These are phyloP conservation scores for Apogon hyalosoma DNA, from an alignment of 2,797 vertebrate genomes.

Conservation along the genomic window DNA sequence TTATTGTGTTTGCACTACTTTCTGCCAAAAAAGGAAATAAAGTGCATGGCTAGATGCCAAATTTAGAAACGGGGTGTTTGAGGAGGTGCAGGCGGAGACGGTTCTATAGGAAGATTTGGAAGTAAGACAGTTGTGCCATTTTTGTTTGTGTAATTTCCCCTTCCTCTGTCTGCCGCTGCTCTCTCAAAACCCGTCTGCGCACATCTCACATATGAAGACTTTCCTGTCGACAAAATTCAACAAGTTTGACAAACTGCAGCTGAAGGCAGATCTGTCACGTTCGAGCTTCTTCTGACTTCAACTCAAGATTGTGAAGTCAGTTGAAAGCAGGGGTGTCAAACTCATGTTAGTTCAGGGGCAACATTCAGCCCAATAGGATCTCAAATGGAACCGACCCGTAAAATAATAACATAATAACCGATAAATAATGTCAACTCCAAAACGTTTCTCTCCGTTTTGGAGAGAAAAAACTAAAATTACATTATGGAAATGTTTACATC, in stretches of 20 bases:
- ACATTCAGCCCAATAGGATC: too few relatives aligned
- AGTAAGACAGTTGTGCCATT: constrained; percentile 4
- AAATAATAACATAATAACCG: too few relatives aligned
- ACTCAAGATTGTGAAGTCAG: too few relatives aligned
- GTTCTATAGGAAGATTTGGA: constrained; percentile 18
- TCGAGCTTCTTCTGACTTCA: not conserved
- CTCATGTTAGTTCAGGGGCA: too few relatives aligned
- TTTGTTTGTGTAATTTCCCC: constrained; percentile 19
- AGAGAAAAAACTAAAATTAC: too few relatives aligned
- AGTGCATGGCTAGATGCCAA: constrained; percentile 41
- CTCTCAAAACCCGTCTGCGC: constrained; percentile 3
- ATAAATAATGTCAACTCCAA: too few relatives aligned
- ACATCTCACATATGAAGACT: not conserved
- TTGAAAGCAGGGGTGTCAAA: too few relatives aligned
- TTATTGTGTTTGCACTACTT: constrained; percentile 44
- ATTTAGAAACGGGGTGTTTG: constrained; percentile 36
- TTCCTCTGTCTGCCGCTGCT: constrained; percentile 25
- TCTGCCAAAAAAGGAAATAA: constrained; percentile 61
- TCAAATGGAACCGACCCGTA: too few relatives aligned
- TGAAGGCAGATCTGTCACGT: not conserved
- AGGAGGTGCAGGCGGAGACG: constrained; percentile 27
- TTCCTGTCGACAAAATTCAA: constrained; percentile 6
- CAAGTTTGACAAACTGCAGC: constrained; percentile 36
- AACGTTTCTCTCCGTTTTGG: too few relatives aligned
- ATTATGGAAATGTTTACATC: too few relatives aligned